phyloP scores from a whole-genome alignment of 2,797 vertebrate genomes.

The Tarsius wallacei region DNA sequence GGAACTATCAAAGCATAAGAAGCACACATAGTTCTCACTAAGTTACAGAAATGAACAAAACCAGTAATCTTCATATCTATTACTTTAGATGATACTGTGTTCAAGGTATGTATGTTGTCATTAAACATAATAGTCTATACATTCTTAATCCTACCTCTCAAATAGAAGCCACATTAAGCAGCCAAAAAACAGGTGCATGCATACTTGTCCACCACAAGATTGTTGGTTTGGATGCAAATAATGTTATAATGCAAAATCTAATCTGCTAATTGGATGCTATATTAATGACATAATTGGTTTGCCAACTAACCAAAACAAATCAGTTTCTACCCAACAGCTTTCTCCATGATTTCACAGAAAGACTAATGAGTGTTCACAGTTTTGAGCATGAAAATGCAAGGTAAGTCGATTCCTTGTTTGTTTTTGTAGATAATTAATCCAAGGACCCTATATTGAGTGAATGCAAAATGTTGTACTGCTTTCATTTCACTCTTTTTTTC shows the following conservation, averaged over 20 bases:
- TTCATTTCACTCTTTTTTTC: not conserved
- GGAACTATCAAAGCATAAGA: constrained; percentile 2
- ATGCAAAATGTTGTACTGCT: not conserved
- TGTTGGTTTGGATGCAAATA: not conserved
- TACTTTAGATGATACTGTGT: not conserved
- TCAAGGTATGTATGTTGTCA: not conserved
- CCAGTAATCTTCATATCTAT: no score
- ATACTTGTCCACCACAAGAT: not conserved
- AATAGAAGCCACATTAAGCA: not conserved
- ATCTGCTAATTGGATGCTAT: not conserved
- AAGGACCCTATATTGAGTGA: not conserved
- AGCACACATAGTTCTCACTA: not conserved
- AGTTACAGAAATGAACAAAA: not conserved
- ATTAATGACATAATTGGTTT: not conserved
- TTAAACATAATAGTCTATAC: no score
- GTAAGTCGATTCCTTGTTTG: not conserved
- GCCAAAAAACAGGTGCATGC: not conserved
- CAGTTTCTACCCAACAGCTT: not conserved
- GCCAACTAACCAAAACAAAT: not conserved
- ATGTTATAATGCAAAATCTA: not conserved
- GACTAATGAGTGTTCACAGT: not conserved
- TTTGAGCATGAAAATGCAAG: not conserved
- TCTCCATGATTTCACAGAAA: not conserved
- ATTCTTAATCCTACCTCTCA: not conserved
- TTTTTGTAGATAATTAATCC: not conserved